Conservation (phyloP, 1,140 invertebrate genomes). For the Apocrypta bakeri region DNA sequence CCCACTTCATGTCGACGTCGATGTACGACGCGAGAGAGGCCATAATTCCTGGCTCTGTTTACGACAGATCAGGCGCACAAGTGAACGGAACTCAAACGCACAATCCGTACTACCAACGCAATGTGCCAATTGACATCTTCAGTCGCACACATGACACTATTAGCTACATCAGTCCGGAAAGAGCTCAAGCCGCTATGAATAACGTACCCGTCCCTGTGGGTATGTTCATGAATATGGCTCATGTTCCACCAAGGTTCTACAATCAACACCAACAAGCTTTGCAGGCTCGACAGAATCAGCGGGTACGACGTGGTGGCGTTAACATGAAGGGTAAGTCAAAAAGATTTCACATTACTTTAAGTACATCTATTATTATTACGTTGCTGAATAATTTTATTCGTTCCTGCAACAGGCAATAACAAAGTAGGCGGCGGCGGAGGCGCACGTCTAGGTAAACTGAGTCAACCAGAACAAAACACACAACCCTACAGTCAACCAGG, state of each 20-base stretch:
- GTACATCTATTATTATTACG: background rate
- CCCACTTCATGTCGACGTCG: slow-evolving; percentile 97
- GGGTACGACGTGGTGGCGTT: slow-evolving; percentile 62
- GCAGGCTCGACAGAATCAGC: slow-evolving; percentile 75
- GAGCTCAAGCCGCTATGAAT: slow-evolving; percentile 84
- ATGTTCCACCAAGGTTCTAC: slow-evolving; percentile 90
- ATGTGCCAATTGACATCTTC: slow-evolving; percentile 77
- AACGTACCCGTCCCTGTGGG: slow-evolving; percentile 93
- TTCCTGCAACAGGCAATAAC: slow-evolving; percentile 14
- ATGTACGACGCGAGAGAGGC: slow-evolving; percentile 95
- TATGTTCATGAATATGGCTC: slow-evolving; percentile 95
- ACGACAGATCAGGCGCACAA: slow-evolving; percentile 81
- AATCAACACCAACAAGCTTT: slow-evolving; percentile 87
- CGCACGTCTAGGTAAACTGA: slow-evolving; percentile 66
- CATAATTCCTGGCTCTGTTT: slow-evolving; percentile 89
- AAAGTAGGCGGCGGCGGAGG: slow-evolving; percentile 52
- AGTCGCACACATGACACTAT: slow-evolving; percentile 90
- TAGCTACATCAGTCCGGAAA: slow-evolving; percentile 92
- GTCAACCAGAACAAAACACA: slow-evolving; percentile 73
- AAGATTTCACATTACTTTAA: background rate
- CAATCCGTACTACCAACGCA: slow-evolving; percentile 73
- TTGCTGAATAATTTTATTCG: background rate
- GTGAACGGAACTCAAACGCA: slow-evolving; percentile 71
- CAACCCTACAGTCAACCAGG: slow-evolving; percentile 79
- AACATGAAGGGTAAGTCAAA: slow-evolving; percentile 57